Evolutionary conservation across 2,797 vertebrate species (phyloP), one percentile per base, ranked within the genome.

Genomic region (Staurois parvus): DNA sequence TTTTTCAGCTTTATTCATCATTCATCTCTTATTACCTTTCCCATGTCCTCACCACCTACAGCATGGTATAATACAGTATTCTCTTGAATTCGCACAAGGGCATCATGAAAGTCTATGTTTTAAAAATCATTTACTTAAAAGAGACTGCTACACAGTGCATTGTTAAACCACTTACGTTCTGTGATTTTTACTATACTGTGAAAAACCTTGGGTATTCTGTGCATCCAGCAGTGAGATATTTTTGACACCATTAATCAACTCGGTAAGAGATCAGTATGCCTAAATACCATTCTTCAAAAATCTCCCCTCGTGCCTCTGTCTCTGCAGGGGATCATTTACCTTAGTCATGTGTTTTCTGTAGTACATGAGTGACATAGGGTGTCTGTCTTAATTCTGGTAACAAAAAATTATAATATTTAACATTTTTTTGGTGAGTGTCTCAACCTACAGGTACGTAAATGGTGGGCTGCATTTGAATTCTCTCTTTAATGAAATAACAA

Each of bases 131-230:
- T 72, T 42, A 2, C 69, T 7, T 72, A 72, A 37, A n/a, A 40
- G 37, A 72, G 24, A 37, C 32, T 70, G 3, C 30, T 34, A 37
- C 30, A 37, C 9, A 72, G n/a, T 72, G 69, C 24, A 40, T 72
- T 40, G 69, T 72, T 72, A 72, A 72, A n/a, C n/a, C 34, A n/a
- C 32, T 37, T n/a, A n/a, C 24, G n/a, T 72, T n/a, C 69, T 40
- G 69, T 40, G 34, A 72, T 72, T 40, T 37, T 40, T 72, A 40
- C 37, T 26, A 17, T 12, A 34, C 34, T 37, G 9, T n/a, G 21
- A 37, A 24, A 48, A 56, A 59, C 52, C 21, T 24, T 72, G n/a
- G 69, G 19, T 72, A n/a, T 72, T 72, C 32, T 42, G 21, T 72
- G 69, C 26, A 72, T 42, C 69, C 69, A 40, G 34, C 69, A 28